Evolutionary conservation across 2,113 vertebrate species (phyloP).

Genomic region (Plestiodon gilberti): DNA sequence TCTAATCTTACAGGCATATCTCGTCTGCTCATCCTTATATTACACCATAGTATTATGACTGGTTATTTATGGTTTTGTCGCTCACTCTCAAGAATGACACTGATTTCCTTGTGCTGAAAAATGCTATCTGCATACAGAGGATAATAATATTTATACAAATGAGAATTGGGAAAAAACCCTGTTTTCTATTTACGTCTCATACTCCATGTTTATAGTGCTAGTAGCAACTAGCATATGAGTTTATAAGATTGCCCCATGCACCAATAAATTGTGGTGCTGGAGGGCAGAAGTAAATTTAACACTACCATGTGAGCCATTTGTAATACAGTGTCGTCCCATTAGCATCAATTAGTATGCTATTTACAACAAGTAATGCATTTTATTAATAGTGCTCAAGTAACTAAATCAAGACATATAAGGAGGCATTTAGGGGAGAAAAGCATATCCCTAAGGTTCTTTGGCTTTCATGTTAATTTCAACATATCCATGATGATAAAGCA

Average conservation of each 20-base stretch:
- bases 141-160: conserved; percentile 46
- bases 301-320: conserved; percentile 28
- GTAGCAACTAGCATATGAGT: conserved; percentile 20
- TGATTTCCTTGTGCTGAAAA: conserved; percentile 27
- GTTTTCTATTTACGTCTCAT: conserved; percentile 10
- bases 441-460: conserved; percentile 8
- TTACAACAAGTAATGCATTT: conserved; percentile 26
- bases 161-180: conserved; percentile 17
- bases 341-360: conserved; percentile 45
- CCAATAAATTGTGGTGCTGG: conserved; percentile 28
- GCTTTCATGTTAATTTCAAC: conserved; percentile 37
- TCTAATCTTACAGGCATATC: not conserved
- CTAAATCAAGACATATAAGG: conserved; percentile 21
- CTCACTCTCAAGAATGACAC: conserved; percentile 6
- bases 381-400: conserved; percentile 40
- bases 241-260: conserved; percentile 14
- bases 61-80: conserved; percentile 42
- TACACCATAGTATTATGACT: conserved; percentile 26
- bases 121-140: conserved; percentile 11
- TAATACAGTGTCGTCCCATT: conserved; percentile 29
- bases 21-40: conserved; percentile 10
- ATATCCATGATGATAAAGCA: conserved; percentile 26
- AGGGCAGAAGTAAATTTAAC: conserved; percentile 31
- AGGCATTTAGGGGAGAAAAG: not conserved
- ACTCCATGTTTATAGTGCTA: conserved; percentile 28